These are phyloP conservation scores for Dryoscopus gambensis DNA, from an alignment of 2,113 vertebrate genomes.

Conservation along the genomic window DNA sequence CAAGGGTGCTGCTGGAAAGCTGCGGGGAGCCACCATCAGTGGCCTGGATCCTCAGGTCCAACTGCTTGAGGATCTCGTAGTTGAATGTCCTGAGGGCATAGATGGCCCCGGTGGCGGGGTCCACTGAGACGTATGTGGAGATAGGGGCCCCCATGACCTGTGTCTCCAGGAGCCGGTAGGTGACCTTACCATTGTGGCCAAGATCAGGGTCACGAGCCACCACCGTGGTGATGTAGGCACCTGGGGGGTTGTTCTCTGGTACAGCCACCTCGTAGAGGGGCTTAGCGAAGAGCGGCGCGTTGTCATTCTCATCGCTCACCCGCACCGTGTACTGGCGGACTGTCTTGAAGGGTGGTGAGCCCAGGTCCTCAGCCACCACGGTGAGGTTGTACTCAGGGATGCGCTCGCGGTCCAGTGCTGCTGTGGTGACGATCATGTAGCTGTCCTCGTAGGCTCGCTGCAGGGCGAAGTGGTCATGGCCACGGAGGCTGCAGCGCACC, in stretches of 20 bases:
- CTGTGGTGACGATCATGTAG: slow-evolving; percentile 89
- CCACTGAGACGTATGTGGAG: slow-evolving; percentile 89
- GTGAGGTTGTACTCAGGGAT: slow-evolving; percentile 91
- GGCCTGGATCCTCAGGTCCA: slow-evolving; percentile 87
- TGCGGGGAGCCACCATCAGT: slow-evolving; percentile 88
- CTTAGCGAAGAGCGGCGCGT: slow-evolving; percentile 82
- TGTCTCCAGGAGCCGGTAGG: slow-evolving; percentile 82
- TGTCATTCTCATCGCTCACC: slow-evolving; percentile 91
- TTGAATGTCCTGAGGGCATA: slow-evolving; percentile 93
- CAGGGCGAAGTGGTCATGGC: slow-evolving; percentile 88
- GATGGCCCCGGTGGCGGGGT: slow-evolving; percentile 86
- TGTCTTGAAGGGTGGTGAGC: slow-evolving; percentile 81
- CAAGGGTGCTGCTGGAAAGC: slow-evolving; percentile 85
- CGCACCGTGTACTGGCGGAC: slow-evolving; percentile 82
- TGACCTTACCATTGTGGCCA: slow-evolving; percentile 86
- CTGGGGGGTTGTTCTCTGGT: slow-evolving; percentile 86
- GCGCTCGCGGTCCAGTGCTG: slow-evolving; percentile 82
- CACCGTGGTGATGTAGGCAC: slow-evolving; percentile 85
- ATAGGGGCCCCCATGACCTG: slow-evolving; percentile 80
- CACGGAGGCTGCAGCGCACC: slow-evolving; percentile 87
- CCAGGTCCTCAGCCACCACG: slow-evolving; percentile 90
- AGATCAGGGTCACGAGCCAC: slow-evolving; percentile 83
- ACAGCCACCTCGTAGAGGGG: slow-evolving; percentile 84
- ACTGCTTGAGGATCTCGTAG: slow-evolving; percentile 85
- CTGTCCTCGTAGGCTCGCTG: slow-evolving; percentile 90